These are phyloP conservation scores for Cephus pulcher DNA, from an alignment of 2,888 invertebrate species.

Conservation along the genomic window DNA sequence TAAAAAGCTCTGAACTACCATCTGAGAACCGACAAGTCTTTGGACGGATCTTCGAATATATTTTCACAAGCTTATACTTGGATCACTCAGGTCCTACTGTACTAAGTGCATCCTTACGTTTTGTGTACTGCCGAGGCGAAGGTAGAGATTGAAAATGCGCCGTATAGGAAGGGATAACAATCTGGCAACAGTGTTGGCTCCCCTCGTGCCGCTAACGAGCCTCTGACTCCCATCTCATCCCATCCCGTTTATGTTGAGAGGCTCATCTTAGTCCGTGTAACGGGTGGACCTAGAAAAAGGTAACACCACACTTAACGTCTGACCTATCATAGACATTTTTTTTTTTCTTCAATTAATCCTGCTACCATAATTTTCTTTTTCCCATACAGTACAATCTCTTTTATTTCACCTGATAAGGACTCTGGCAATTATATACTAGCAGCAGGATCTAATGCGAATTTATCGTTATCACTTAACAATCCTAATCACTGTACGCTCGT, in stretches of 20 bases:
- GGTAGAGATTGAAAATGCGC: conserved; percentile 3
- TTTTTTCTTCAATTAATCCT: too few relatives aligned
- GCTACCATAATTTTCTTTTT: too few relatives aligned
- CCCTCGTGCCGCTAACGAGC: conserved; percentile 61
- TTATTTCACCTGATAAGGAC: too few relatives aligned
- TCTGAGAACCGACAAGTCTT: too few relatives aligned
- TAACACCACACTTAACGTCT: not conserved
- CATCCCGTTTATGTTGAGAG: conserved; percentile 47
- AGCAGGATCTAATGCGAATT: conserved; percentile 3
- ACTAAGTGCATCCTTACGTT: too few relatives aligned
- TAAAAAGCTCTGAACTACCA: too few relatives aligned
- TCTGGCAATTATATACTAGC: not conserved
- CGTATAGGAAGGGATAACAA: conserved; percentile 47
- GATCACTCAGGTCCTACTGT: too few relatives aligned
- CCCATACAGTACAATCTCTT: too few relatives aligned
- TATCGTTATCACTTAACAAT: conserved; percentile 8
- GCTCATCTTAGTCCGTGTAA: conserved; percentile 46
- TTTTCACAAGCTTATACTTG: too few relatives aligned
- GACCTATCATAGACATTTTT: too few relatives aligned
- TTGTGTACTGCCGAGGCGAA: not conserved
- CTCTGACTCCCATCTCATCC: conserved; percentile 52
- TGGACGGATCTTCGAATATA: too few relatives aligned
- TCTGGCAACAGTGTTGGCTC: conserved; percentile 60
- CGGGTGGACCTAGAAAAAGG: conserved; percentile 42
- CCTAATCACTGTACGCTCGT: not conserved